phyloP scores from a whole-genome alignment of 2,113 vertebrate genomes.

The Microtus montanus region DNA sequence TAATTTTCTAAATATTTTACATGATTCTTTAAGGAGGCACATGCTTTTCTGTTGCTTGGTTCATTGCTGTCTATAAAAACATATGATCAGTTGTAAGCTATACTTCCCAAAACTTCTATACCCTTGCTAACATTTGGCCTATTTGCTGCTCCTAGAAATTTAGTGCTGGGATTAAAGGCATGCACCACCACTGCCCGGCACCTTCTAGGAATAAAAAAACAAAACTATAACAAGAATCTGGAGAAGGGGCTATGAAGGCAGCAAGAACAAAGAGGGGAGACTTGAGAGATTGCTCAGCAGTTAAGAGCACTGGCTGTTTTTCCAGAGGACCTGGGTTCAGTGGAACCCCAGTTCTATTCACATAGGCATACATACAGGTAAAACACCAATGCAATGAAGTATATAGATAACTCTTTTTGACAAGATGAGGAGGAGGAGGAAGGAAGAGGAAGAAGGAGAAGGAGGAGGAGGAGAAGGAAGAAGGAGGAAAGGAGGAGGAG shows the following conservation, averaged over 20 bases:
- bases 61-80: not conserved
- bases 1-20: not conserved
- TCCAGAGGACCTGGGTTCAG: not conserved
- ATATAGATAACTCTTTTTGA: not conserved
- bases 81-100: not conserved
- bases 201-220: not conserved
- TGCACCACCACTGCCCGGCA: too few species aligned
- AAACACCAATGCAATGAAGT: not conserved
- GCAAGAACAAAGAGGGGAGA: not conserved
- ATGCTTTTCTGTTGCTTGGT: not conserved
- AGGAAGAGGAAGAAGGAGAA: accelerated
- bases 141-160: not conserved
- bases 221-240: not conserved
- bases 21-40: not conserved
- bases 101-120: not conserved
- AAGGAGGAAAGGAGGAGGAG: too few species aligned
- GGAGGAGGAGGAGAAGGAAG: too few species aligned
- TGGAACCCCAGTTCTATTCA: not conserved
- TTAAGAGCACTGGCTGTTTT: not conserved
- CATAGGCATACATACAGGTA: not conserved
- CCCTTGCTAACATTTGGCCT: not conserved
- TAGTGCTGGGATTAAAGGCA: too few species aligned
- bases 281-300: not conserved
- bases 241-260: not conserved
- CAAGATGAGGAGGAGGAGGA: too few species aligned